Conservation (phyloP, 2,113 vertebrate genomes). For the Vulpes ferrilata region DNA sequence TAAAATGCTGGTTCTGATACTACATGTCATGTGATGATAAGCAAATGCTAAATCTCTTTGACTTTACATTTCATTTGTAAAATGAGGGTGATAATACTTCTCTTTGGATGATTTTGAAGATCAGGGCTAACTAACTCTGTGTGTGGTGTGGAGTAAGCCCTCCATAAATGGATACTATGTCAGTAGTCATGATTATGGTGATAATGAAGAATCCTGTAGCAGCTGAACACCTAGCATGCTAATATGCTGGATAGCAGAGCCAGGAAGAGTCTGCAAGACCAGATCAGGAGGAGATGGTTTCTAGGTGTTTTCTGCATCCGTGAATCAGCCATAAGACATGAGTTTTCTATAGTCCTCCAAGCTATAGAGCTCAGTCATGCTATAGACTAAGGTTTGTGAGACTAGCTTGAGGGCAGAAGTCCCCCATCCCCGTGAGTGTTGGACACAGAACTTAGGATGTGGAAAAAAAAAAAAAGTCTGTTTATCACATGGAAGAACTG, state of each 20-base stretch:
- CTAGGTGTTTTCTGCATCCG: neutral
- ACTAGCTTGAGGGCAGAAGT: neutral
- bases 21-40: neutral
- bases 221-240: neutral
- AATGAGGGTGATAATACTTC: neutral
- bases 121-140: neutral
- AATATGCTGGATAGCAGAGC: neutral
- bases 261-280: neutral
- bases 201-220: neutral
- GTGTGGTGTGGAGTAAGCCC: neutral
- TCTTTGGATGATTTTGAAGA: neutral
- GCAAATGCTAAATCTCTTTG: conserved; percentile 19
- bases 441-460: neutral
- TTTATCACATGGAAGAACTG: conserved; percentile 1
- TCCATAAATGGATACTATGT: neutral
- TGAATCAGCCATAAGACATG: neutral
- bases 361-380: neutral
- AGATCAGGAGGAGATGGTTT: neutral
- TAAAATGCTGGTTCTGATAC: neutral
- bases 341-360: neutral
- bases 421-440: neutral
- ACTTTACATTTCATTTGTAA: conserved; percentile 24
- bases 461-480: neutral
- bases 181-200: neutral
- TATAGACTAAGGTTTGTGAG: neutral